Evolutionary conservation across 2,113 vertebrate species (phyloP), one percentile per base, ranked within the genome.

Genomic region (Paratilapia polleni): DNA sequence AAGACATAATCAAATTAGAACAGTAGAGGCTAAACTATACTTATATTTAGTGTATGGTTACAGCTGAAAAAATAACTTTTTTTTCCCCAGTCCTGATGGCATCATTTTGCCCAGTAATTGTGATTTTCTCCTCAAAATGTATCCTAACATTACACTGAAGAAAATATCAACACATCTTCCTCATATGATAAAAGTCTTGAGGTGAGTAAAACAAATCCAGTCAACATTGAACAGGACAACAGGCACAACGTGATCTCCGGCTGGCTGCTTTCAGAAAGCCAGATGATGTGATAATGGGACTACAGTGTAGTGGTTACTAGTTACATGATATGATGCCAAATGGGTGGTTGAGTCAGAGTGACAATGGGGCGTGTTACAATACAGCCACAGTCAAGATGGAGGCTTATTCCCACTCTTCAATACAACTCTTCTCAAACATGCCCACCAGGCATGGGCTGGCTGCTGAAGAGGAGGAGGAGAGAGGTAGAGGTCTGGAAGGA

Each of bases 371-470:
- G 89, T 80, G 90, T 88, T 88, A 82, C 66, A 87, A 90, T 91
- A 89, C 82, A 84, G 82, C 92, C 86, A 83, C 52, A 82, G 88
- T 89, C 92, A 92, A 84, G 84, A 92, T 88, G 89, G 88, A 92
- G 85, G 79, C 85, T 43, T 24, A 52, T 76, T 81, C 59, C 87
- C 64, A 82, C 68, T 80, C 61, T 28, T 49, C 83, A 79, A 80
- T 73, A 94, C 94, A 88, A 93, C 94, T 90, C 80, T 83, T 89
- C 94, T 94, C 88, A 95, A 96, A 95, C 95, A 96, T 97, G 96
- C 96, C 97, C 96, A 97, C 94, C 92, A 97, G 97, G 96, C 97
- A 96, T 94, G 92, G 94, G 94, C 64, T 91, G 92, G 94, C 94
- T 95, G 87, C 93, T 93, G 95, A 78, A 63, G 83, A 80, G 47